A percentile compares a stretch with the other conserved stretches of the same genome.
These are phyloP conservation scores for Zelleria hepariella DNA, from an alignment of 2,888 invertebrate species.

Conservation along the genomic window DNA sequence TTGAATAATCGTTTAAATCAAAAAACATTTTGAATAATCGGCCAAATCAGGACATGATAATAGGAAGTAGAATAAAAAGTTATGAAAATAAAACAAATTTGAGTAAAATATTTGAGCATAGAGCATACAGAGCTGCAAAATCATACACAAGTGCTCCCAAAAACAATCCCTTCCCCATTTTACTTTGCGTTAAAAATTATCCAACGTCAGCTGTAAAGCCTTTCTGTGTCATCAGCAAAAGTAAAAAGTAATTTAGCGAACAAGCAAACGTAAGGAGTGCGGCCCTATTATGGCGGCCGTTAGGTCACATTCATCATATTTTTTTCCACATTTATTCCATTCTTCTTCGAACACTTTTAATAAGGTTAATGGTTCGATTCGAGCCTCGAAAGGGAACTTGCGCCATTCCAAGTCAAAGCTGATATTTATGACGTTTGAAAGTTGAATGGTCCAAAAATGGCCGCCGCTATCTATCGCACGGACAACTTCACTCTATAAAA, in stretches of 20 bases:
- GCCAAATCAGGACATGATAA: too few relatives aligned
- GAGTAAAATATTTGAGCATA: too few relatives aligned
- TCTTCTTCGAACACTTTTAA: conserved; percentile 20
- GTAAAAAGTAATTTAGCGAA: conserved; percentile 38
- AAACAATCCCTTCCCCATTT: too few relatives aligned
- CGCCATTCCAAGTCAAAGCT: conserved; percentile 6
- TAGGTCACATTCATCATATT: conserved; percentile 38
- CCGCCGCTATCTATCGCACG: background rate
- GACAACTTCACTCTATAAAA: background rate
- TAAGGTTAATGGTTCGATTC: conserved; percentile 38
- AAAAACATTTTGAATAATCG: too few relatives aligned
- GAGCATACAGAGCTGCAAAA: too few relatives aligned
- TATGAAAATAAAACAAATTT: too few relatives aligned
- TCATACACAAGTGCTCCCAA: too few relatives aligned
- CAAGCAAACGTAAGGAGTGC: conserved; percentile 32
- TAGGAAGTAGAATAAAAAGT: too few relatives aligned
- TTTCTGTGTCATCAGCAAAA: conserved; percentile 21
- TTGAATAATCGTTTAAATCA: too few relatives aligned
- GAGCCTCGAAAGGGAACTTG: background rate
- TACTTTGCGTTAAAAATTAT: too few relatives aligned
- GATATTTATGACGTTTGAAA: conserved; percentile 11
- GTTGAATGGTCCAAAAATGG: conserved; percentile 9
- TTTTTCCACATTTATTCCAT: conserved; percentile 22
- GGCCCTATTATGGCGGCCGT: conserved; percentile 37
- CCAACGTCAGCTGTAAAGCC: too few relatives aligned